These are phyloP conservation scores for Drosophila quinaria DNA, from an alignment of 2,888 invertebrate genomes.

Conservation along the genomic window DNA sequence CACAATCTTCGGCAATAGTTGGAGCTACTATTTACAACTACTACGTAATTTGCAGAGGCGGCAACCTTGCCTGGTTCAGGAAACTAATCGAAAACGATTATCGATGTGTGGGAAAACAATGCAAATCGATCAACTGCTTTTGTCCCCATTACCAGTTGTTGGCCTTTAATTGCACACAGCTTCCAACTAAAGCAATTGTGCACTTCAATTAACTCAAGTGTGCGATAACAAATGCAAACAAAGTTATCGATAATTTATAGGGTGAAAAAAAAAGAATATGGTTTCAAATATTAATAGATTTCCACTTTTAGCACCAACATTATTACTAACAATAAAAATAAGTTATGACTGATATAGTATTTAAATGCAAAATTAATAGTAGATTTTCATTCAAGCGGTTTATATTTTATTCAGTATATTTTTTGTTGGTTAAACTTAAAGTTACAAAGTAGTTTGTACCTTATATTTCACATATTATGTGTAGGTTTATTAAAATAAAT, in stretches of 20 bases:
- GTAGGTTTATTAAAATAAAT: too few species aligned
- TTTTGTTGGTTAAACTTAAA: too few species aligned
- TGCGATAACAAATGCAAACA: neutral
- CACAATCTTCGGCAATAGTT: conserved; percentile 15
- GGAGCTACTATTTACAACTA: conserved; percentile 20
- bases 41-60: conserved; percentile 51
- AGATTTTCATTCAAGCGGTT: too few species aligned
- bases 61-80: conserved; percentile 52
- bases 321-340: too few species aligned
- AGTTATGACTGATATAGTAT: too few species aligned
- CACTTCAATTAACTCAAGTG: neutral
- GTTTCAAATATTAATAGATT: neutral
- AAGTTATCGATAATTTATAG: neutral
- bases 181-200: neutral
- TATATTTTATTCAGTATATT: too few species aligned
- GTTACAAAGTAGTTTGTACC: too few species aligned
- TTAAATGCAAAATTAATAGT: too few species aligned
- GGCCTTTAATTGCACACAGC: conserved; percentile 13
- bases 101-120: conserved; percentile 58
- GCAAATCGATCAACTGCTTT: conserved; percentile 38
- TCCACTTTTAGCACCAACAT: too few species aligned
- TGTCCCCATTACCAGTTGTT: conserved; percentile 9
- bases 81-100: conserved; percentile 57
- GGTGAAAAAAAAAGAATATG: too few species aligned
- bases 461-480: too few species aligned